phyloP scores from a whole-genome alignment of 2,888 invertebrate species.

The Eupsilia transversa region DNA sequence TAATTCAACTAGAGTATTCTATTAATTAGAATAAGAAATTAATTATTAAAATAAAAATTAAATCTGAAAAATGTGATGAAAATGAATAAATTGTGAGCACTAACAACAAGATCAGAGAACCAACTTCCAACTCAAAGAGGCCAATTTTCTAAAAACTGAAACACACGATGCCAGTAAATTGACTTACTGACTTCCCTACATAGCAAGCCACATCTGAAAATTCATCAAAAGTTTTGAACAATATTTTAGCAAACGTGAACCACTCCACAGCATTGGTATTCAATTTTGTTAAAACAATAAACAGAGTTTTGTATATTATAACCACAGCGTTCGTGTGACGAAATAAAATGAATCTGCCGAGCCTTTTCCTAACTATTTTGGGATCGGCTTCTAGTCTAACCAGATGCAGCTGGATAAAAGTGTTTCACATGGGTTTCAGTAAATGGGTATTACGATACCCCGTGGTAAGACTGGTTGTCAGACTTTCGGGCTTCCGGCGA shows the following conservation, averaged over 20 bases:
- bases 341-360: no score
- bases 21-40: background rate
- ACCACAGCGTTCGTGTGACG: constrained; percentile 21
- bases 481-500: no score
- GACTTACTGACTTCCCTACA: constrained; percentile 29
- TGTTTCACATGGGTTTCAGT: no score
- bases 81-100: background rate
- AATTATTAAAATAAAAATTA: background rate
- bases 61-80: background rate
- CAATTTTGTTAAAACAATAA: constrained; percentile 18
- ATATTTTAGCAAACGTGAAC: constrained; percentile 47
- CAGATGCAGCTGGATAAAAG: no score
- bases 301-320: background rate
- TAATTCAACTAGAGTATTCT: background rate
- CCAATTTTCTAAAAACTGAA: background rate
- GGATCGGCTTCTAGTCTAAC: no score
- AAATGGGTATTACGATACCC: no score
- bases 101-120: background rate
- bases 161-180: constrained; percentile 13
- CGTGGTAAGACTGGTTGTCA: no score
- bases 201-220: constrained; percentile 20
- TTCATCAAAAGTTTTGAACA: constrained; percentile 55
- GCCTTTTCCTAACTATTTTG: no score
- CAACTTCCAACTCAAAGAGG: background rate
- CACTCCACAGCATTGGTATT: constrained; percentile 24